phyloP scores from a whole-genome alignment of 2,888 invertebrate genomes.

The Lasioglossum leucozonium region DNA sequence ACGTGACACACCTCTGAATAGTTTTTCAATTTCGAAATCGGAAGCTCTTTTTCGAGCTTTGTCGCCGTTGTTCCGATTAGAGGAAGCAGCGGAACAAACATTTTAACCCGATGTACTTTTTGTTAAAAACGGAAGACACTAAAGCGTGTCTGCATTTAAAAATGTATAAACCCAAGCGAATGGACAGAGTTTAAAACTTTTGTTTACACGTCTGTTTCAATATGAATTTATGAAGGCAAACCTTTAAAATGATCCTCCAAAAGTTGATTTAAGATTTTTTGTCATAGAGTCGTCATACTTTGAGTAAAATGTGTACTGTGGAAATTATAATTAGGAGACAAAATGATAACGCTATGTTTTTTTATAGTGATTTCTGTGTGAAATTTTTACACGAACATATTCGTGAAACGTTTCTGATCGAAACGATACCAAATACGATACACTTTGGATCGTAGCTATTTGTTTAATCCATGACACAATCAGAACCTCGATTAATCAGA shows the following conservation, averaged over 20 bases:
- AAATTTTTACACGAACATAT: too few species aligned
- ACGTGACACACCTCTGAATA: neutral
- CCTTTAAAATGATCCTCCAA: neutral
- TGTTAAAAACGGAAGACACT: neutral
- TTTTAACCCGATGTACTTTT: neutral
- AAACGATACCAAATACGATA: too few species aligned
- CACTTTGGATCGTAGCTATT: too few species aligned
- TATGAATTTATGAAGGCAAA: neutral
- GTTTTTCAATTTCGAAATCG: neutral
- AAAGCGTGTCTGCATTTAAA: neutral
- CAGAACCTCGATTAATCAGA: too few species aligned
- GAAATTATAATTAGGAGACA: too few species aligned
- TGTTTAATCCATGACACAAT: too few species aligned
- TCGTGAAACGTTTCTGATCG: too few species aligned
- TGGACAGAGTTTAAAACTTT: neutral
- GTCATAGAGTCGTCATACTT: neutral
- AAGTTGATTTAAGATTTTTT: neutral
- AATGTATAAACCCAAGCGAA: neutral
- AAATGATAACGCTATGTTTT: too few species aligned
- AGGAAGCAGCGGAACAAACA: neutral
- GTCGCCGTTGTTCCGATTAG: neutral
- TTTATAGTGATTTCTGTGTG: too few species aligned
- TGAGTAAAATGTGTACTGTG: too few species aligned
- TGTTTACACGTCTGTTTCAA: neutral
- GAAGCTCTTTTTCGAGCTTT: neutral